phyloP scores from a whole-genome alignment of 1,140 invertebrate genomes.

The Gonatopus flavifemur region DNA sequence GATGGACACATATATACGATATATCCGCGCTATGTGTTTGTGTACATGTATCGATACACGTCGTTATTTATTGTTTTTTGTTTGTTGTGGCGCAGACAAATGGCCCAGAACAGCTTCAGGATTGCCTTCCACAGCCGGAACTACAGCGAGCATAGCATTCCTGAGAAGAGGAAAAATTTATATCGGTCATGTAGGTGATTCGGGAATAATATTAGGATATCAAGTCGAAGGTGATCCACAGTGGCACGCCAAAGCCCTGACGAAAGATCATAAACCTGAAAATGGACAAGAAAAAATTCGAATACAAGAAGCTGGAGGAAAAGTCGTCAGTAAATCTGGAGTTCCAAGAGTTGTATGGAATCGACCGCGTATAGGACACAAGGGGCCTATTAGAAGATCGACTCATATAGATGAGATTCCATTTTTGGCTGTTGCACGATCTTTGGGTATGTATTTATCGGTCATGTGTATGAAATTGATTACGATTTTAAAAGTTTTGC shows the following conservation, averaged over 20 bases:
- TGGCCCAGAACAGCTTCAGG: slow-evolving; percentile 94
- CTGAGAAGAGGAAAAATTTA: slow-evolving; percentile 94
- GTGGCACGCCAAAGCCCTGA: slow-evolving; percentile 80
- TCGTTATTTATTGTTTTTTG: background rate
- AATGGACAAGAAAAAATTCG: slow-evolving; percentile 80
- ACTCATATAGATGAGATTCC: slow-evolving; percentile 93
- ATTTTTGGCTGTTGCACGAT: slow-evolving; percentile 93
- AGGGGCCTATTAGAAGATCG: slow-evolving; percentile 79
- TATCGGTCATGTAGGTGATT: slow-evolving; percentile 97
- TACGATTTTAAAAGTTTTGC: too few relatives aligned
- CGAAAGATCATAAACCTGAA: slow-evolving; percentile 95
- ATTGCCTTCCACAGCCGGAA: slow-evolving; percentile 92
- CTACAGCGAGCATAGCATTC: slow-evolving; percentile 93
- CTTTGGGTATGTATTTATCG: slow-evolving; percentile 72
- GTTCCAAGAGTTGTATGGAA: slow-evolving; percentile 97
- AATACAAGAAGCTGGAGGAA: slow-evolving; percentile 86
- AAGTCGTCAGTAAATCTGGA: slow-evolving; percentile 87
- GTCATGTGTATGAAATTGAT: too few relatives aligned
- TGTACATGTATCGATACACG: too few relatives aligned
- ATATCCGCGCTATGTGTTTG: too few relatives aligned
- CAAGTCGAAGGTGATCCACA: slow-evolving; percentile 68
- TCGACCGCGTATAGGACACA: slow-evolving; percentile 76
- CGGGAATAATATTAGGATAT: slow-evolving; percentile 87
- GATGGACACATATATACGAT: too few relatives aligned
- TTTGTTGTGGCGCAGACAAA: slow-evolving; percentile 66